Percentiles rank a stretch among this genome's conserved stretches.
These are phyloP conservation scores for Eubasilissa splendida DNA, from an alignment of 2,888 invertebrate species.

Conservation along the genomic window DNA sequence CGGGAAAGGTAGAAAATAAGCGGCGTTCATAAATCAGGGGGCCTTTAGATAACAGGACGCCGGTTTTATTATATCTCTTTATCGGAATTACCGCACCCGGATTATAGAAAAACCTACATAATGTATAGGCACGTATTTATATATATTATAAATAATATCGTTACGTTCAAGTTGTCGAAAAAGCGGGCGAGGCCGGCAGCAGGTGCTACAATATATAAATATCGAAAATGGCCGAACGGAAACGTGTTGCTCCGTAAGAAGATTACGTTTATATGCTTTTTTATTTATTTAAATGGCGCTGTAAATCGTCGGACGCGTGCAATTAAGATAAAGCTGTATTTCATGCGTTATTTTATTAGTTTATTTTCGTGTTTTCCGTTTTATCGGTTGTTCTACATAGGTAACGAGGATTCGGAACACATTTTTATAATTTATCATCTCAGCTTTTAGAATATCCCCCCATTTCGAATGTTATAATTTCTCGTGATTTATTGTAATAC, in stretches of 20 bases:
- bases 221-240: constrained; percentile 35
- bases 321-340: constrained; percentile 36
- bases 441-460: not conserved
- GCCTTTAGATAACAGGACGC: constrained; percentile 50
- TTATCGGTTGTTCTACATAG: constrained; percentile 28
- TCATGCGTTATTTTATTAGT: constrained; percentile 36
- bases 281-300: constrained; percentile 46
- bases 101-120: constrained; percentile 47
- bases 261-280: constrained; percentile 45
- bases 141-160: not conserved
- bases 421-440: constrained; percentile 30
- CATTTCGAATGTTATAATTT: no score
- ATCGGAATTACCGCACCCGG: constrained; percentile 54
- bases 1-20: constrained; percentile 55
- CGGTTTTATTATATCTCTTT: constrained; percentile 56
- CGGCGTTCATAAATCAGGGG: constrained; percentile 54
- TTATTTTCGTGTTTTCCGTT: constrained; percentile 27
- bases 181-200: constrained; percentile 48
- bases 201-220: constrained; percentile 55
- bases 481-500: no score
- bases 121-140: not conserved
- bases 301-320: constrained; percentile 39
- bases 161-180: constrained; percentile 49
- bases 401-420: not conserved
- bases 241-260: constrained; percentile 38